Conservation (phyloP, 2,113 vertebrate species). For the Ascaphus truei region DNA sequence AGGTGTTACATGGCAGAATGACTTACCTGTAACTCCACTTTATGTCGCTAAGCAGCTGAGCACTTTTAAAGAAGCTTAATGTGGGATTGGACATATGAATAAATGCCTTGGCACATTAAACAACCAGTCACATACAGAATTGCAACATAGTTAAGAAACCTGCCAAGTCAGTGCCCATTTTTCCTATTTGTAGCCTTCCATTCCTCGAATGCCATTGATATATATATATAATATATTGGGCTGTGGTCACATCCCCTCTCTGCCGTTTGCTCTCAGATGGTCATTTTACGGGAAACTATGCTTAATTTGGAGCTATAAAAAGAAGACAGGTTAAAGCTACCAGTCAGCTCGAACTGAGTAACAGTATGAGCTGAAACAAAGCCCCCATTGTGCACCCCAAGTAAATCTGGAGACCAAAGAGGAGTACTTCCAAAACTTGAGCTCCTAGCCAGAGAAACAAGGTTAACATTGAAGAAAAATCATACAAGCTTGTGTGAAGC, state of each 20-base stretch:
- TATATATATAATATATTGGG: constrained; percentile 53
- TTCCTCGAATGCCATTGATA: constrained; percentile 48
- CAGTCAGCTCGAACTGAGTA: constrained; percentile 37
- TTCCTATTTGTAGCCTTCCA: constrained; percentile 57
- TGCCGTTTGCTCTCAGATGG: constrained; percentile 48
- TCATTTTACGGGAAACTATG: constrained; percentile 51
- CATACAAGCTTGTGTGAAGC: too few species aligned
- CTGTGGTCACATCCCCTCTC: constrained; percentile 53
- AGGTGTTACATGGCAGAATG: too few species aligned
- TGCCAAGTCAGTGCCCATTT: constrained; percentile 46
- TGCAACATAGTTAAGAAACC: background rate
- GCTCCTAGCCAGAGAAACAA: background rate
- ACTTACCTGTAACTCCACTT: too few species aligned
- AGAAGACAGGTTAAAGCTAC: background rate
- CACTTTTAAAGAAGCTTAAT: too few species aligned
- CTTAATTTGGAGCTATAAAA: constrained; percentile 52
- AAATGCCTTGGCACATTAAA: background rate
- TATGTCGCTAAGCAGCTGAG: too few species aligned
- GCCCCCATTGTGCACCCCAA: constrained; percentile 37
- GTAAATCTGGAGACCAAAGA: background rate
- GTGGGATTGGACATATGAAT: too few species aligned
- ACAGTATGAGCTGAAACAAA: constrained; percentile 25
- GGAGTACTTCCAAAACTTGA: background rate
- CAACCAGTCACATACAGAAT: background rate
- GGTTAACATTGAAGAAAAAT: background rate